Conservation (phyloP, 2,888 invertebrate species). For the Crossocerus cetratus region DNA sequence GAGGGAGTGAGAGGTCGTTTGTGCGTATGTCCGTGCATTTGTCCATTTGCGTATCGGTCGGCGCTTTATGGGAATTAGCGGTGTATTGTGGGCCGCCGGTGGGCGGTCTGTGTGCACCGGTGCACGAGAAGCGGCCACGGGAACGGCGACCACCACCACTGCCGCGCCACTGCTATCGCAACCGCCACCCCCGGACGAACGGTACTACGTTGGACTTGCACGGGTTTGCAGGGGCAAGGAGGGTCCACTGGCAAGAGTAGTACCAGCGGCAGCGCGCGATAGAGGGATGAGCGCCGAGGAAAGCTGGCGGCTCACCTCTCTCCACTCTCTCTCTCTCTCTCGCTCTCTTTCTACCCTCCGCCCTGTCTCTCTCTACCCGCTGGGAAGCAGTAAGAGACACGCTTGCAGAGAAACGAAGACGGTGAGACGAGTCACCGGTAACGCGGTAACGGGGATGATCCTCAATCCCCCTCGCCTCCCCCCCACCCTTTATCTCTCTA, state of each 20-base stretch:
- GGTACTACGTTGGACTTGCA: too few relatives aligned
- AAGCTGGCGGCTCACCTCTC: conserved; percentile 2
- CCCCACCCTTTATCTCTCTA: neutral
- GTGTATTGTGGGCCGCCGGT: conserved; percentile 74
- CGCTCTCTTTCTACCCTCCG: too few relatives aligned
- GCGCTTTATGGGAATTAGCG: conserved; percentile 76
- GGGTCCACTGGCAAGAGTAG: conserved; percentile 16
- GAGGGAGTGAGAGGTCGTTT: conserved; percentile 58
- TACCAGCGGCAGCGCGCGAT: conserved; percentile 30
- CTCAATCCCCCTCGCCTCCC: neutral
- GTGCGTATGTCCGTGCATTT: conserved; percentile 68
- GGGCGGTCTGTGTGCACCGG: conserved; percentile 70
- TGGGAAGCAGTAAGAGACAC: conserved; percentile 4
- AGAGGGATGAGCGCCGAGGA: conserved; percentile 46
- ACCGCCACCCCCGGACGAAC: neutral
- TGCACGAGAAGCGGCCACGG: conserved; percentile 66
- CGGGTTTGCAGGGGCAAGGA: too few relatives aligned
- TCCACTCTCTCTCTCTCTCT: too few relatives aligned
- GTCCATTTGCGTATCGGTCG: conserved; percentile 74
- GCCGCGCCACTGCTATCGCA: neutral
- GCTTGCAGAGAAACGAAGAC: conserved; percentile 28
- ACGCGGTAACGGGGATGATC: conserved; percentile 63
- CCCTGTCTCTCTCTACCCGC: neutral
- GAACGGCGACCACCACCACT: conserved; percentile 44
- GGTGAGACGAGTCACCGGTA: conserved; percentile 31